These are phyloP conservation scores for Laticauda colubrina DNA, from an alignment of 2,113 vertebrate species.

Conservation along the genomic window DNA sequence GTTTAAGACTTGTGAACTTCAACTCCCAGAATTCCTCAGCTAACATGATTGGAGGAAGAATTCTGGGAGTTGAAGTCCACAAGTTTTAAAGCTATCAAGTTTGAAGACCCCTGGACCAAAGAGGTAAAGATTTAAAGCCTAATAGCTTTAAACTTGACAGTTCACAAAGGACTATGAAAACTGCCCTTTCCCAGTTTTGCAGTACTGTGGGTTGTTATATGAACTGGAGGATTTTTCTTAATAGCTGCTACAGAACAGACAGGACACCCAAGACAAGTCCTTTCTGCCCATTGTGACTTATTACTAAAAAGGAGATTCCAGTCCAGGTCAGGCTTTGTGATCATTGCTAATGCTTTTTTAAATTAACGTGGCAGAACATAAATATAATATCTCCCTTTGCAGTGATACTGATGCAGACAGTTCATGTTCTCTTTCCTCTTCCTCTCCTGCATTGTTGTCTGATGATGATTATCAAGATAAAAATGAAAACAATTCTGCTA, in stretches of 20 bases:
- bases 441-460: conserved; percentile 47
- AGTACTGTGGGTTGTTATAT: neutral
- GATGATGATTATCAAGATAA: conserved; percentile 59
- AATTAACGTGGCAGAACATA: neutral
- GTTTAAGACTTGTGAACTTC: too few species aligned
- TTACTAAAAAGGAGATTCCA: neutral
- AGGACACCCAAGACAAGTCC: neutral
- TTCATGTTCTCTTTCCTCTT: conserved; percentile 59
- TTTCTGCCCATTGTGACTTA: neutral
- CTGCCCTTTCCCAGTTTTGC: neutral
- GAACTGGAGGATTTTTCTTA: neutral
- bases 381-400: conserved; percentile 18
- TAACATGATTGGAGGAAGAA: too few species aligned
- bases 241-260: neutral
- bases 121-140: too few species aligned
- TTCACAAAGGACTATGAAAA: neutral
- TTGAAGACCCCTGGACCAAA: neutral
- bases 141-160: neutral
- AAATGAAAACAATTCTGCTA: conserved; percentile 56
- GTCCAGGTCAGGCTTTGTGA: neutral
- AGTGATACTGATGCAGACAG: conserved; percentile 72
- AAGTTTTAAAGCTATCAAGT: too few species aligned
- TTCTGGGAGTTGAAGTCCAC: too few species aligned
- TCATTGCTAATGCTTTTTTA: neutral
- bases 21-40: too few species aligned